Conservation (phyloP, 2,113 vertebrate species). For the Siniperca knerii region DNA sequence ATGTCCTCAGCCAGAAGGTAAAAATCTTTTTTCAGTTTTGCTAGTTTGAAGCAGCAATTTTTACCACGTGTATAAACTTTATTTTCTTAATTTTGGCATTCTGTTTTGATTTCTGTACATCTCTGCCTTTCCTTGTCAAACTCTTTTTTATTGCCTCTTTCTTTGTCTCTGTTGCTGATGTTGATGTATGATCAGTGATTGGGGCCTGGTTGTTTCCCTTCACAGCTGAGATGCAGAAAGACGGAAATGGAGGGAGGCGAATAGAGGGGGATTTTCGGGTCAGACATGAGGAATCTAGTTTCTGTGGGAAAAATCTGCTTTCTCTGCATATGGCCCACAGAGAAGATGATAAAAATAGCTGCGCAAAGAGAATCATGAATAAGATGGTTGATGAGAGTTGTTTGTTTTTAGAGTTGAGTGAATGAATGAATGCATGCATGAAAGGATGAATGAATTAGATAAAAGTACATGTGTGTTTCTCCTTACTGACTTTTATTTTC, state of each 20-base stretch:
- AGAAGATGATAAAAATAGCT: slow-evolving; percentile 69
- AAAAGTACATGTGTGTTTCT: slow-evolving; percentile 23
- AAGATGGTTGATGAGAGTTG: slow-evolving; percentile 2
- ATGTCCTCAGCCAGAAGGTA: background rate
- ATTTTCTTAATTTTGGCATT: background rate
- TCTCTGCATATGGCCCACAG: slow-evolving; percentile 51
- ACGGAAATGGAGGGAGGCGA: slow-evolving; percentile 71
- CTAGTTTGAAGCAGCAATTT: slow-evolving; percentile 4
- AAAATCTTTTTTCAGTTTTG: slow-evolving; percentile 13
- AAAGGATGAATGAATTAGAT: slow-evolving; percentile 31
- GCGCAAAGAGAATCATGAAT: slow-evolving; percentile 33
- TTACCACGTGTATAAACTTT: background rate
- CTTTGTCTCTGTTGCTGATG: slow-evolving; percentile 25
- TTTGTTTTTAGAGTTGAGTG: background rate
- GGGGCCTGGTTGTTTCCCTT: slow-evolving; percentile 51
- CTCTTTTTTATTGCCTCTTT: slow-evolving; percentile 5
- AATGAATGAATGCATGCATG: slow-evolving; percentile 13
- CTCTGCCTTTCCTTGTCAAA: background rate
- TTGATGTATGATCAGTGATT: slow-evolving; percentile 44
- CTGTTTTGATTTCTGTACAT: background rate
- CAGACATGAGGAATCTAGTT: slow-evolving; percentile 77
- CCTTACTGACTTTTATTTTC: slow-evolving; percentile 15
- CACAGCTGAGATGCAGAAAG: slow-evolving; percentile 69
- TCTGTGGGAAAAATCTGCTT: slow-evolving; percentile 80
- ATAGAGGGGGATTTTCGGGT: slow-evolving; percentile 60